Base-by-base conservation (phyloP, 2,113 vertebrate species). In the Entosphenus tridentatus region DNA sequence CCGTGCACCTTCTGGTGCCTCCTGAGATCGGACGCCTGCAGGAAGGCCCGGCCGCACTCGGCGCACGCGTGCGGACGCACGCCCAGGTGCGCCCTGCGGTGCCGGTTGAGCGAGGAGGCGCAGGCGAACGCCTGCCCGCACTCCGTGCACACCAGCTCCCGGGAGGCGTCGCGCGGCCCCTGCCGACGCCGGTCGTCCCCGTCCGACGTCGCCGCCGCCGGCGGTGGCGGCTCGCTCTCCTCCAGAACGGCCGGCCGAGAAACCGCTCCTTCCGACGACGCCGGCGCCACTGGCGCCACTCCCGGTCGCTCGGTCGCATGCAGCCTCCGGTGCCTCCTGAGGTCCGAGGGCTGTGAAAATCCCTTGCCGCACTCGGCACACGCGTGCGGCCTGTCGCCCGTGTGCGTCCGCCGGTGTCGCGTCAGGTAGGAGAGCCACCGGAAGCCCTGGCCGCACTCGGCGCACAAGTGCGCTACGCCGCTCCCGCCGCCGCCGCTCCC, bases 41-140 rank as follows among this genome's bases (percentile, higher is more conserved):
- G 76, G 73, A 84, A 84, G 70, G 82, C 83, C 71, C 74, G 80
- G 1, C 81, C 82, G 70, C 83, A 84, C 75, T 83, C 80, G 13
- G 74, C 80, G 73, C 83, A 84, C 69, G 82, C 81, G 14, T 81
- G 78, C 6, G 82, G 83, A 67, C 83, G 83, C 76, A 82, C 79
- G 17, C 83, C 83, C 55, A 84, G 76, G 70, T 84, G 83, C 74
- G 81, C 83, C 55, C 78, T 75, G 70, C 83, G 82, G 73, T 84
- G 83, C 74, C 83, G 82, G 71, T 83, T 81, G 11, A 84, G 79
- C 67, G 72, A 80, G 75, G 82, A 80, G 8, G 79, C 82, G 3
- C 80, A 82, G 18, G 76, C 57, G 74, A 84, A 84, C 39, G 82
- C 82, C 73, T 84, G 83, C 9, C 82, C 80, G 57, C 83, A 84